These are phyloP conservation scores for Sminthopsis crassicaudata DNA, from an alignment of 2,113 vertebrate species.

Conservation along the genomic window DNA sequence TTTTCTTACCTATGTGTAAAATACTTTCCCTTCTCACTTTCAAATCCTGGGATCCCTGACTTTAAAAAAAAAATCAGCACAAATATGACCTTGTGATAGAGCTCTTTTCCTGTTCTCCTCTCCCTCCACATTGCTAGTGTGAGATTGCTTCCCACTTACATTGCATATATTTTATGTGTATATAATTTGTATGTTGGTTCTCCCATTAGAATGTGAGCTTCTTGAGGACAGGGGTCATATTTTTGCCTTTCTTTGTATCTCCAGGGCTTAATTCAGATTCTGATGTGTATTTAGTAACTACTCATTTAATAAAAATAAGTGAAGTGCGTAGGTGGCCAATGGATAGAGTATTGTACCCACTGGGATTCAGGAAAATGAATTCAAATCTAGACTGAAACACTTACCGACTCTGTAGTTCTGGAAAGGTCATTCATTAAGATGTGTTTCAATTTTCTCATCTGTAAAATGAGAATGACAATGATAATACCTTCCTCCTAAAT, in stretches of 20 bases:
- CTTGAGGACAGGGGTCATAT: background rate
- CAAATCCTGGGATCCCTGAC: background rate
- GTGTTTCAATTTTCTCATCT: background rate
- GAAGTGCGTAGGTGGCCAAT: no score
- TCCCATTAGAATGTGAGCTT: background rate
- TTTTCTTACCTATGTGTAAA: background rate
- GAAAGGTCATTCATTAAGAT: background rate
- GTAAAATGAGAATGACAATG: background rate
- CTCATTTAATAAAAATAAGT: background rate
- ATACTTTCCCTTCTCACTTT: background rate
- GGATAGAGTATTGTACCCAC: fast-evolving
- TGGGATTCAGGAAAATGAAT: background rate
- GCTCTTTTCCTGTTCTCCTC: background rate
- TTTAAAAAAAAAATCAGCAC: background rate
- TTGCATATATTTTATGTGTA: no score
- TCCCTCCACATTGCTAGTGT: no score
- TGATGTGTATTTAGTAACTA: background rate
- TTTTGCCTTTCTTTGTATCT: background rate
- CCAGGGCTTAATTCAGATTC: background rate
- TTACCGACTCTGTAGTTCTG: background rate
- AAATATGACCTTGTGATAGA: background rate
- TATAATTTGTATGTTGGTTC: no score
- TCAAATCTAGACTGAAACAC: background rate
- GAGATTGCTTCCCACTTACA: no score
- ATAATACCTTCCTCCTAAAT: background rate